Evolutionary conservation across 37 sponge, comb jelly and placozoan species (phyloP), one percentile per base, ranked within the genome.

Genomic region (Halichondria panicea): DNA sequence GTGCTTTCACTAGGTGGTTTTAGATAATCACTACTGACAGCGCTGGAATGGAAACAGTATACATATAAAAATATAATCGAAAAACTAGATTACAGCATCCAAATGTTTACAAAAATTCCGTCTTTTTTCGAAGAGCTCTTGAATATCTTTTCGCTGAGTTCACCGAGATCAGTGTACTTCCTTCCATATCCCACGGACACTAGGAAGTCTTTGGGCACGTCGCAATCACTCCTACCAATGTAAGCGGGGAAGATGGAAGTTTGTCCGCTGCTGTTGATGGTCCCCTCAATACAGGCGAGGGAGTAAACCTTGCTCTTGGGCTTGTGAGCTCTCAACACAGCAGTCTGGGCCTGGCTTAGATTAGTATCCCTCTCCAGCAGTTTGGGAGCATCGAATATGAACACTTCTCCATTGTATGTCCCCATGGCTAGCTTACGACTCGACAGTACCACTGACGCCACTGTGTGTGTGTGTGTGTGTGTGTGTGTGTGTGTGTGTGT

Each of bases 191-290:
- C 87, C 9, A 80, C 34, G 30, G 68, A 75, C 38, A 87, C 43
- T 18, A 87, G 71, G 41, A 81, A 76, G 0, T 73, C 67, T n/a
- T 57, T 44, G 11, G 33, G 37, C 9, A 63, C 33, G n/a, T 38
- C 35, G 11, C 52, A 57, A 39, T 3, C 50, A 33, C 48, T 36
- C 33, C 43, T 50, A 0, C 88, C 88, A 61, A 81, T 15, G 63
- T 56, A 87, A 13, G 87, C 80, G 28, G 58, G 75, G 52, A 74
- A 80, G 18, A 68, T 25, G 1, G 87, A 80, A 37, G 87, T 86
- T 45, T 25, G n/a, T 2, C 87, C 87, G 15, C 74, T 32, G 35
- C 52, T 30, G 1, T 22, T 45, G 33, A 80, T 74, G 24, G 30
- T 13, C 0, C 81, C 81, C 22, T 68, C 11, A 21, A 79, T 4